Conservation (phyloP, 2,797 vertebrate genomes). For the Falco concolor region DNA sequence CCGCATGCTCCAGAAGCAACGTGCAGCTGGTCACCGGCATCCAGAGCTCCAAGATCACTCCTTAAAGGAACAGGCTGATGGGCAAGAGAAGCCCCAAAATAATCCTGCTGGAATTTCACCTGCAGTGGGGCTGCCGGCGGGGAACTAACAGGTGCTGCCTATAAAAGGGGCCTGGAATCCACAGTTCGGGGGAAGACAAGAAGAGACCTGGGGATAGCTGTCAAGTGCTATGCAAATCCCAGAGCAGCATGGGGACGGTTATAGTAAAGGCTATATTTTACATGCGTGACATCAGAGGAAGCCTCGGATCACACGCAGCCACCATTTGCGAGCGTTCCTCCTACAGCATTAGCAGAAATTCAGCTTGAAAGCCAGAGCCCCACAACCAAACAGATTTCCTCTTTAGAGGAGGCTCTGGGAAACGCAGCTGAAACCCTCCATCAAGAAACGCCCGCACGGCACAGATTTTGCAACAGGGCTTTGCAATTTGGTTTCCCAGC, state of each 20-base stretch:
- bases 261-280: background rate
- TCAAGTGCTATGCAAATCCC: background rate
- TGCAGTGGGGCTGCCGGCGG: background rate
- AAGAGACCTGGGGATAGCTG: background rate
- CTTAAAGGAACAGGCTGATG: background rate
- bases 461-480: background rate
- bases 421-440: background rate
- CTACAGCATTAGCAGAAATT: background rate
- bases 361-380: background rate
- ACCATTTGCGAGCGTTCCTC: background rate
- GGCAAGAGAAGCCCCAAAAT: conserved; percentile 28
- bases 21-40: conserved; percentile 48
- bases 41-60: background rate
- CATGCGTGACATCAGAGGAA: background rate
- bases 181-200: background rate
- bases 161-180: conserved; percentile 39
- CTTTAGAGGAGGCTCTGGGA: background rate
- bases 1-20: background rate
- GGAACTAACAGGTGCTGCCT: conserved; percentile 47
- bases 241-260: background rate
- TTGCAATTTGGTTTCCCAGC: background rate
- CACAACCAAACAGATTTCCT: background rate
- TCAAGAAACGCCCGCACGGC: background rate
- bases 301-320: background rate
- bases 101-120: conserved; percentile 56